Evolutionary conservation across 2,888 invertebrate genomes (phyloP), one percentile per base, ranked within the genome.

Genomic region (Drosophila dives): DNA sequence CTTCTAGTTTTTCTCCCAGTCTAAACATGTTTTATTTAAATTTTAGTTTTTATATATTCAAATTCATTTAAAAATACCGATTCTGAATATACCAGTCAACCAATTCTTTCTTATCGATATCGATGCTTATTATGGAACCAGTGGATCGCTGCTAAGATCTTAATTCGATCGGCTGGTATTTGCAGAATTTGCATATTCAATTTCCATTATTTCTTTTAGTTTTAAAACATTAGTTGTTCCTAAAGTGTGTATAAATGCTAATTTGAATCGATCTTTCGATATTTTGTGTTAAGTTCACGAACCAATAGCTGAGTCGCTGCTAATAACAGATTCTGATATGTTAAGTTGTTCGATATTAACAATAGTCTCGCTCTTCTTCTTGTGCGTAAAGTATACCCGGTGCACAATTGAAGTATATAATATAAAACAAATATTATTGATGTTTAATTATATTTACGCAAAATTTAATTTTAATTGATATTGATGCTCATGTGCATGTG

Each of bases 311-410:
- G 6, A 40, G 0, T 1, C 34, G 12, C 42, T 74, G 68, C 59
- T 69, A 68, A 12, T 60, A 75, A 40, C 68, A 74, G 38, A 23
- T 15, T 20, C 40, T 45, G 23, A 63, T 34, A 61, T 71, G 70
- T 45, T 48, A 42, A 58, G 71, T 53, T 36, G 38, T 26, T 32
- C 15, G 34, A 29, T 51, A 71, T 48, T 71, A 29, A 23, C 45
- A 29, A 64, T 71, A 53, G 40, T 64, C 40, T 36, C 10, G 33
- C 29, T 63, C 64, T 60, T 64, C 64, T 42, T 69, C 36, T 33
- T 49, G 50, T 42, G 42, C 17, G 34, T 61, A 53, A 40, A 64
- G 51, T 40, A 59, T 66, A 53, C 77, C 76, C 76, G 76, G 76
- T 69, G 61, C 54, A 29, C 7, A 36, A 33, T 67, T 53, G 17